phyloP scores from a whole-genome alignment of 2,797 vertebrate genomes.

The Gymnopithys bicolor region DNA sequence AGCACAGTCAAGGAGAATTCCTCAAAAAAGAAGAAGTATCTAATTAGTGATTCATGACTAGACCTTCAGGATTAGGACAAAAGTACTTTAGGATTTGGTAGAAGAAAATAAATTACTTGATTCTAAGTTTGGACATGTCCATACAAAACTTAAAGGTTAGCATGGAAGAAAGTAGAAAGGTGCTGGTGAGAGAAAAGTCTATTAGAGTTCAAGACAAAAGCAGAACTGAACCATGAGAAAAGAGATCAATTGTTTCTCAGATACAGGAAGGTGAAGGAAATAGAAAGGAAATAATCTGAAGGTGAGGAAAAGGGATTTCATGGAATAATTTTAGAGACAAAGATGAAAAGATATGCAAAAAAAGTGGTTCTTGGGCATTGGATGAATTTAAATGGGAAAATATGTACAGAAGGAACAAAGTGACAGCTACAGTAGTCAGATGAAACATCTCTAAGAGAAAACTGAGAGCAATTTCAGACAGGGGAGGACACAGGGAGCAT shows the following conservation, averaged over 20 bases:
- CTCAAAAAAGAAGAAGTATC: not conserved
- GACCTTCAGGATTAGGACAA: not conserved
- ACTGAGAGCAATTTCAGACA: not conserved
- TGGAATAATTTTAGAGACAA: not conserved
- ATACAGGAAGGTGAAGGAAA: not conserved
- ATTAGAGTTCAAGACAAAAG: not conserved
- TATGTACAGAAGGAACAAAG: not conserved
- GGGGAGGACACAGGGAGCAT: not conserved
- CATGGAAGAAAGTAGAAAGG: not conserved
- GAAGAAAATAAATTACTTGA: not conserved
- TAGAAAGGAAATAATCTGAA: not conserved
- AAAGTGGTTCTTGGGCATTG: not conserved
- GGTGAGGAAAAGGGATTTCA: not conserved
- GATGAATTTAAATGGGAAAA: not conserved
- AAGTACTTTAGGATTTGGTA: not conserved
- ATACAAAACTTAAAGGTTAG: not conserved
- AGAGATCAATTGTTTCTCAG: not conserved
- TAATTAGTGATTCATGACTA: not conserved
- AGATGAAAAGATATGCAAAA: conserved; percentile 2
- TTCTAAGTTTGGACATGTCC: not conserved
- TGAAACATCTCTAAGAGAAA: not conserved
- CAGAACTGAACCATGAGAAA: not conserved
- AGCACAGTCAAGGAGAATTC: not conserved
- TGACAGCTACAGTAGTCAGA: not conserved
- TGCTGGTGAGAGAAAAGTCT: not conserved